A percentile compares a stretch with the other conserved stretches of the same genome.
These are phyloP conservation scores for Anthoscopus minutus DNA, from an alignment of 2,113 vertebrate species.

Conservation along the genomic window DNA sequence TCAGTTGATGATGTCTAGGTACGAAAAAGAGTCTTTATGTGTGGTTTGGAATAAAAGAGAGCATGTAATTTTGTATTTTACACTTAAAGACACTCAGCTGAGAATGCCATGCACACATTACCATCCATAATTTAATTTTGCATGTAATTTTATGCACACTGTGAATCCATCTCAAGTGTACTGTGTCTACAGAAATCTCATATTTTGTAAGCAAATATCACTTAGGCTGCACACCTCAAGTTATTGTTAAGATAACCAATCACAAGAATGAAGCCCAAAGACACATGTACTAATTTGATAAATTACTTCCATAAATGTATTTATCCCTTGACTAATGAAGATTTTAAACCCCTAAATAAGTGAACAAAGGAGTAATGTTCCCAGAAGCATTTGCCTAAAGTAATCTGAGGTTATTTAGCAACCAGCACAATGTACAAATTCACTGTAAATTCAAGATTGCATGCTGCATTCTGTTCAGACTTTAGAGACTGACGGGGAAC, in stretches of 20 bases:
- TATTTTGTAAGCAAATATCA: constrained; percentile 30
- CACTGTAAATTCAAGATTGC: background rate
- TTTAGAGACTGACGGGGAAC: background rate
- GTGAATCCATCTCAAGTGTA: constrained; percentile 33
- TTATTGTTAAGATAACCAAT: constrained; percentile 1
- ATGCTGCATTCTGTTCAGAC: background rate
- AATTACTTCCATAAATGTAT: constrained; percentile 25
- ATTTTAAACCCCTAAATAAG: background rate
- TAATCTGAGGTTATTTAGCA: constrained; percentile 10
- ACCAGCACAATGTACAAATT: background rate
- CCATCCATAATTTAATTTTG: constrained; percentile 51
- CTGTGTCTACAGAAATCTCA: background rate
- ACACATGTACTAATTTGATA: constrained; percentile 23
- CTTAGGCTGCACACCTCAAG: background rate
- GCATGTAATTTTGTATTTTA: constrained; percentile 49
- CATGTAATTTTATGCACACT: constrained; percentile 53
- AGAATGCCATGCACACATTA: constrained; percentile 10
- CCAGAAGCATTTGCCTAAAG: background rate
- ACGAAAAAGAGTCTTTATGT: background rate
- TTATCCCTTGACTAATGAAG: constrained; percentile 30
- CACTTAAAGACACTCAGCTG: constrained; percentile 20
- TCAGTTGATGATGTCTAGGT: background rate
- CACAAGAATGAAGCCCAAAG: background rate
- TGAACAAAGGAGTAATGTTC: background rate
- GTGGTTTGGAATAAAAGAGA: constrained; percentile 6